phyloP scores from a whole-genome alignment of 2,888 invertebrate species.

The Eupithecia centaureata region DNA sequence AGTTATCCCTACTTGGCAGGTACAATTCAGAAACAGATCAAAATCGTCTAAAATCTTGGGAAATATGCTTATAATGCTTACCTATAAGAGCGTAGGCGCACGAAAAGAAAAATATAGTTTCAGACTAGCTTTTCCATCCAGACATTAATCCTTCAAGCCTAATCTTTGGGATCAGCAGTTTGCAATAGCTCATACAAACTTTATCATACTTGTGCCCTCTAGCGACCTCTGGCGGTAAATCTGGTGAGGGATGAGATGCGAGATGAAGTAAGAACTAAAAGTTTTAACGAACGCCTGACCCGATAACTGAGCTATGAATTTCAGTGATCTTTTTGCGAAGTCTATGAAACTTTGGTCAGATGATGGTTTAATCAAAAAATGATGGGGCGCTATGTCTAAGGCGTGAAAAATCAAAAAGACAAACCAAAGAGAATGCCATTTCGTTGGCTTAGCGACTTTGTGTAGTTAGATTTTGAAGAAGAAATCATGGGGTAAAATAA shows the following conservation, averaged over 20 bases:
- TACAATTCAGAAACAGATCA: too few relatives aligned
- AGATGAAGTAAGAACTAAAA: slow-evolving; percentile 21
- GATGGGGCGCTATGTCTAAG: not conserved
- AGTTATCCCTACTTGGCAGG: not conserved
- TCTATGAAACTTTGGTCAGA: slow-evolving; percentile 6
- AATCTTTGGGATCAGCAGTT: slow-evolving; percentile 1
- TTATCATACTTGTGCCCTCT: not conserved
- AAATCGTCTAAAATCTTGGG: too few relatives aligned
- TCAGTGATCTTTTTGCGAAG: slow-evolving; percentile 4
- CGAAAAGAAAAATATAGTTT: not conserved
- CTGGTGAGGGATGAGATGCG: slow-evolving; percentile 7
- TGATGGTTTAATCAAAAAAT: slow-evolving; percentile 1
- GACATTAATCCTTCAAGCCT: not conserved
- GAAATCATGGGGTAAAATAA: too few relatives aligned
- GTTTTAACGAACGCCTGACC: slow-evolving; percentile 21
- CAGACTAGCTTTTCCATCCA: not conserved
- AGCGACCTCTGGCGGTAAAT: slow-evolving; percentile 3
- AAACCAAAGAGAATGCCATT: not conserved
- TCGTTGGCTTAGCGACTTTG: not conserved
- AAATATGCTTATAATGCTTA: not conserved
- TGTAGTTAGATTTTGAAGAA: too few relatives aligned
- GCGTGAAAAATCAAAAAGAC: not conserved
- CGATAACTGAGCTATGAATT: slow-evolving; percentile 10
- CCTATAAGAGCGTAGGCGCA: not conserved
- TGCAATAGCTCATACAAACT: slow-evolving; percentile 32